Base-by-base conservation (phyloP, 1,140 invertebrate species). In the Macrosteles quadrilineatus region DNA sequence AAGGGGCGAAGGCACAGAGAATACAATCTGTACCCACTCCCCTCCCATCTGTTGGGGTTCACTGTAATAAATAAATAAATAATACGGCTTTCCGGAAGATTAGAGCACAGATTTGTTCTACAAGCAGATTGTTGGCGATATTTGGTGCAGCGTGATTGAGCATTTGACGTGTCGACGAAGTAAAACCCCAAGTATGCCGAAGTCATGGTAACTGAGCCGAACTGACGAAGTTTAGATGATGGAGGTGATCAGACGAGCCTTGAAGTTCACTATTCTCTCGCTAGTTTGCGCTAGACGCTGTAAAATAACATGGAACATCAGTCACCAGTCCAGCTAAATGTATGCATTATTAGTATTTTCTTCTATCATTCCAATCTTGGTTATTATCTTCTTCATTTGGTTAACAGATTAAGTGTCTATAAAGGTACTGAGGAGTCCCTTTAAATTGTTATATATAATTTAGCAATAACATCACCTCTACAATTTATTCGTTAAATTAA, bases 261-360 rank as follows among this genome's bases (percentile, higher is more conserved):
- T 94, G 88, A 93, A 94, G 87, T 93, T 93, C 76, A 94, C 91
- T 83, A 94, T 90, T 80, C 91, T 87, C 81, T 94, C 91, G 79
- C 91, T 93, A 75, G 91, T 93, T 78, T 92, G 91, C 50, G 92
- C 91, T 77, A 93, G 84, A 77, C 92, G 90, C 85, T 91, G 82
- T 6, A 84, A 85, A 43, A 36, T 6, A 6, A 36, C 32, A 6
- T 36, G 32, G 32, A 36, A 36, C 32, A 63, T n/a, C 63, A 68
- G 23, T 47, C 31, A 59, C 31, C 19, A 67, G 14, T n/a, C n/a
- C n/a, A n/a, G n/a, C n/a, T n/a, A n/a, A n/a, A n/a, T n/a, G n/a
- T n/a, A n/a, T n/a, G n/a, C n/a, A n/a, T n/a, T n/a, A n/a, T n/a
- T n/a, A n/a, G n/a, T n/a, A n/a, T n/a, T n/a, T n/a, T n/a, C n/a